Base-by-base conservation (phyloP, 2,888 invertebrate species). In the Acronicta leporina region DNA sequence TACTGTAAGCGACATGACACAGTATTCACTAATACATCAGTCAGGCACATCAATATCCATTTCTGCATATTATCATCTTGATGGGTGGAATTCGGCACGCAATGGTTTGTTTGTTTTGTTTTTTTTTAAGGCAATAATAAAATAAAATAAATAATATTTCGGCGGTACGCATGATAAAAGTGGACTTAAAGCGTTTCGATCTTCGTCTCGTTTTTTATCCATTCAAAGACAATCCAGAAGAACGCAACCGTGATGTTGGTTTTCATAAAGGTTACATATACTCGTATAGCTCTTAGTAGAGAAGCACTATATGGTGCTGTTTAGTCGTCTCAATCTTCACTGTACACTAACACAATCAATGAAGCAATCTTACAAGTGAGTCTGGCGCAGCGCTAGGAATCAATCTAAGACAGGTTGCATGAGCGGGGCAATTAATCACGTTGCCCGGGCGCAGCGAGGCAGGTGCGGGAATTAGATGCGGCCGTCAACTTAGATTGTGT, bases 401-500 rank as follows among this genome's bases (percentile, higher is more conserved):
- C 75, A 73, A 70, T 73, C 66, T 62, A 43, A 11, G 7, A 49
- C 72, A 50, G 15, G 38, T 35, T 50, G 63, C 54, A 55, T 63
- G 51, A 59, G 42, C 13, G 16, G 11, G 33, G 25, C 54, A 55
- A 59, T 58, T 51, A 51, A 63, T 63, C 63, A 59, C 35, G 46
- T n/a, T 15, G 41, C 47, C 16, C 45, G 43, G 35, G 65, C 67
- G 73, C 69, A 67, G 8, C 59, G 63, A 44, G 69, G 63, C 68
- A 53, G 63, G 60, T 63, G 54, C 60, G 40, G 44, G 52, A 55
- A 59, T 54, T 53, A 57, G 60, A 48, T 50, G 61, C 38, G 46
- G 35, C 43, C 72, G 70, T 70, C 72, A 75, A 79, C 77, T 79
- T 83, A 79, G 76, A 83, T 79, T 75, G 78, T 77, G 76, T 71